A percentile compares a stretch with the other conserved stretches of the same genome.
Conservation (phyloP, 1,140 invertebrate species). For the Pseudoatta argentina region DNA sequence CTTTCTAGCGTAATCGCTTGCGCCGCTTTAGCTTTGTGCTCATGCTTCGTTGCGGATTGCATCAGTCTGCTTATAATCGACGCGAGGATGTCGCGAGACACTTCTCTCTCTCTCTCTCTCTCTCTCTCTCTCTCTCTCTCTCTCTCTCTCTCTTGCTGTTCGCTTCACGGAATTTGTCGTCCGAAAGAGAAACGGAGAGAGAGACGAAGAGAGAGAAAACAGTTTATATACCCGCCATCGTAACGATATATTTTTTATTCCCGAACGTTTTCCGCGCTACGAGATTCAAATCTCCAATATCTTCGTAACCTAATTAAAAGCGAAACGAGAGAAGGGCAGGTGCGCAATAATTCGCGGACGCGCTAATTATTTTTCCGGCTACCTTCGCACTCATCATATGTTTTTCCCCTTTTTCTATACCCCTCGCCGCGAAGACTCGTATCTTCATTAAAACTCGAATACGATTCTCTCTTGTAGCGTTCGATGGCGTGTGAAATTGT, state of each 20-base stretch:
- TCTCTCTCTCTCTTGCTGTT: not conserved
- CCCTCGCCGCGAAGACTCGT: not conserved
- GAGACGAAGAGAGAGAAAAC: not conserved
- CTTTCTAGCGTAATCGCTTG: conserved; percentile 5
- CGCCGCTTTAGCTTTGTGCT: conserved; percentile 13
- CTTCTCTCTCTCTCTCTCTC: not conserved
- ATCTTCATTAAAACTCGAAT: conserved; percentile 46
- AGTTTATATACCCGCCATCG: not conserved
- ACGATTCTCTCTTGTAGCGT: not conserved
- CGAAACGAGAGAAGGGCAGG: not conserved
- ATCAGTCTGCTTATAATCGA: conserved; percentile 1
- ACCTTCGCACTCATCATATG: not conserved
- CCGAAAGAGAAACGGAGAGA: not conserved
- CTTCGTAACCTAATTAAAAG: conserved; percentile 48
- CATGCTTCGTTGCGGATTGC: conserved; percentile 36
- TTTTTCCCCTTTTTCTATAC: not conserved
- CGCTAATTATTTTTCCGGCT: conserved; percentile 45
- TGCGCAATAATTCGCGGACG: conserved; percentile 43
- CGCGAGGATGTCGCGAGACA: not conserved
- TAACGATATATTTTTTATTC: not conserved
- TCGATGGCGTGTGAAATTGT: not conserved
- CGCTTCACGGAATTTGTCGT: not conserved
- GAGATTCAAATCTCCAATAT: conserved; percentile 29
- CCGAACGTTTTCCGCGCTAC: not conserved
- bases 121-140: no score